A percentile compares a stretch with the other conserved stretches of the same genome.
Evolutionary conservation across 2,888 invertebrate species (phyloP).

Genomic region (Protodeltote pygarga): DNA sequence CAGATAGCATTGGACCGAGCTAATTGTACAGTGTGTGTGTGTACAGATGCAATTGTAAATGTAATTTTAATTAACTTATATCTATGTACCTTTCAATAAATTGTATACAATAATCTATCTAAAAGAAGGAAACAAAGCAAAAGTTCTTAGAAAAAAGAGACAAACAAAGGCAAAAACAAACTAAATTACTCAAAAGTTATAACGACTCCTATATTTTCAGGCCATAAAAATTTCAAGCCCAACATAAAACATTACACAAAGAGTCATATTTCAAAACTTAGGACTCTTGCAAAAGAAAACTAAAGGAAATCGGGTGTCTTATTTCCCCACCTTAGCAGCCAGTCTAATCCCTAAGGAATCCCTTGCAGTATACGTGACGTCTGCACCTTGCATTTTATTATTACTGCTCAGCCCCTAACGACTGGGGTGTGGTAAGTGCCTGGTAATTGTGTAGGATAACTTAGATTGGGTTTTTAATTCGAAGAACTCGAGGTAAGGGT

Average conservation of each 20-base stretch:
- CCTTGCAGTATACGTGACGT: conserved; percentile 64
- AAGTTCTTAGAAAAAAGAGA: conserved; percentile 4
- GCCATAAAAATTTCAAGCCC: conserved; percentile 39
- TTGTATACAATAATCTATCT: neutral
- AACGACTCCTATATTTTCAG: conserved; percentile 34
- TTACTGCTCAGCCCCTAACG: conserved; percentile 62
- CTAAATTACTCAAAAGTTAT: conserved; percentile 39
- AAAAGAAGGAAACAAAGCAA: neutral
- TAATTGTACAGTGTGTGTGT: no score
- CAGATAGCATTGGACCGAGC: no score
- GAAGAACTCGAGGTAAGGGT: conserved; percentile 35
- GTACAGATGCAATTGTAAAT: no score
- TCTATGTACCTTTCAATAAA: no score
- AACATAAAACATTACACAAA: conserved; percentile 42
- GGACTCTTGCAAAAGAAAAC: conserved; percentile 39
- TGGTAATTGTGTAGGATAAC: conserved; percentile 84
- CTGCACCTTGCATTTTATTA: conserved; percentile 71
- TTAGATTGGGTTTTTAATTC: conserved; percentile 85
- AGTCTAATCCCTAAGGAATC: conserved; percentile 62
- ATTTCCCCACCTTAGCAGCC: conserved; percentile 36
- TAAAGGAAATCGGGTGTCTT: conserved; percentile 44
- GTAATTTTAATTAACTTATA: no score
- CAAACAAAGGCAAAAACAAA: conserved; percentile 31
- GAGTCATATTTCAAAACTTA: conserved; percentile 46
- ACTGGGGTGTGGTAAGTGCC: conserved; percentile 78